Base-by-base conservation (phyloP, 1,140 invertebrate genomes). In the Drosophila nigromelanica region DNA sequence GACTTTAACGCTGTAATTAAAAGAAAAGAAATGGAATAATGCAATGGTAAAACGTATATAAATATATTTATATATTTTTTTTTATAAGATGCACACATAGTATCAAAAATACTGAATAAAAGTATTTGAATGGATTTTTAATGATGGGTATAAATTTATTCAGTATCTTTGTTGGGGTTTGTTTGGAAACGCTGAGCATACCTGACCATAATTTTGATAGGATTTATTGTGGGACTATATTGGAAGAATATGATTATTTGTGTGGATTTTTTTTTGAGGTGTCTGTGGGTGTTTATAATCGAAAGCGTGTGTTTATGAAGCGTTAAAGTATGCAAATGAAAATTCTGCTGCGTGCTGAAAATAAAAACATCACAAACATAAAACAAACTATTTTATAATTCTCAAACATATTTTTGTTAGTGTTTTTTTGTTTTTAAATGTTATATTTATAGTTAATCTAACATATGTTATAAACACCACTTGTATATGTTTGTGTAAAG, bases 141-240 rank as follows among this genome's bases (percentile, higher is more conserved):
- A 33, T 48, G 5, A 45, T 48, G 12, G 30, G 18, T 15, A 4
- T 50, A 39, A 55, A 12, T 33, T 15, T 30, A 42, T 39, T 21
- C 40, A 35, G 27, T 15, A n/a, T 11, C 40, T 43, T 58, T 58
- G 5, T 6, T 1, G 18, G 48, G 55, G 40, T 40, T 51, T 52
- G 43, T n/a, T 54, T 18, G 2, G 15, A 59, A 48, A 43, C 37
- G 4, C 50, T 66, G 3, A 6, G 60, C 81, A 87, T 86, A 86
- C 82, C 83, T 86, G 82, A 72, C 75, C 82, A 86, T 86, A 62
- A 78, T 76, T 80, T 63, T 76, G 67, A 73, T 68, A 60, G 58
- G 58, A 56, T 59, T 55, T 24, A 40, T 43, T 50, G 15, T 56
- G 58, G 58, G 48, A 54, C 40, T 66, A 14, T 72, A n/a, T 52